Conservation (phyloP, 1,140 invertebrate species). For the Leptinotarsa undecemlineata region DNA sequence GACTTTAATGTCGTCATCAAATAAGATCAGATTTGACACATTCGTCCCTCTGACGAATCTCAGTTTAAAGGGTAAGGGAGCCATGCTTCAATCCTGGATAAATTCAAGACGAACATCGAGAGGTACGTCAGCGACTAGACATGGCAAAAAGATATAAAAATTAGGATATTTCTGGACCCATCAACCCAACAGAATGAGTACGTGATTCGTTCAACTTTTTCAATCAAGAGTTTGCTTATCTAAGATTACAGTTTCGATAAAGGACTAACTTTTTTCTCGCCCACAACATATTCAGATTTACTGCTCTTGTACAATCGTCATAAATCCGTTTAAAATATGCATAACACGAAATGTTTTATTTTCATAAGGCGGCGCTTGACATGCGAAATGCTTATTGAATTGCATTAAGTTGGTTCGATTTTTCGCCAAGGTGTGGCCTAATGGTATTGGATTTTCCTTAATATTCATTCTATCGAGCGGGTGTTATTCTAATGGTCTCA, state of each 20-base stretch:
- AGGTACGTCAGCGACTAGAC: no score
- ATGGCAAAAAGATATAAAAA: no score
- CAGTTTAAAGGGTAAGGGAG: no score
- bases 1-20: no score
- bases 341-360: constrained; percentile 14
- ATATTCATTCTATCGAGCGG: not conserved
- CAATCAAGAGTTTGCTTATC: no score
- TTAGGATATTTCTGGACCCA: no score
- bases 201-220: no score
- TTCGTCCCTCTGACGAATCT: no score
- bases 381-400: constrained; percentile 15
- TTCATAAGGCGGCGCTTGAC: constrained; percentile 3
- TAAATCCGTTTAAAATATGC: constrained; percentile 8
- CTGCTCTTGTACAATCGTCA: not conserved
- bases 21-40: no score
- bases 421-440: constrained; percentile 17
- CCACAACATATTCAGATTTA: constrained; percentile 13
- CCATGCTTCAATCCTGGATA: no score
- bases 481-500: constrained; percentile 16
- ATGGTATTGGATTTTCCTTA: constrained; percentile 19
- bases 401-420: constrained; percentile 20
- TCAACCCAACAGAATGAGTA: no score
- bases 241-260: not conserved
- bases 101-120: no score
- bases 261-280: not conserved